Percentiles rank a stretch among this genome's conserved stretches.
These are phyloP conservation scores for Hydrolagus affinis DNA, from an alignment of 2,113 vertebrate species.

Conservation along the genomic window DNA sequence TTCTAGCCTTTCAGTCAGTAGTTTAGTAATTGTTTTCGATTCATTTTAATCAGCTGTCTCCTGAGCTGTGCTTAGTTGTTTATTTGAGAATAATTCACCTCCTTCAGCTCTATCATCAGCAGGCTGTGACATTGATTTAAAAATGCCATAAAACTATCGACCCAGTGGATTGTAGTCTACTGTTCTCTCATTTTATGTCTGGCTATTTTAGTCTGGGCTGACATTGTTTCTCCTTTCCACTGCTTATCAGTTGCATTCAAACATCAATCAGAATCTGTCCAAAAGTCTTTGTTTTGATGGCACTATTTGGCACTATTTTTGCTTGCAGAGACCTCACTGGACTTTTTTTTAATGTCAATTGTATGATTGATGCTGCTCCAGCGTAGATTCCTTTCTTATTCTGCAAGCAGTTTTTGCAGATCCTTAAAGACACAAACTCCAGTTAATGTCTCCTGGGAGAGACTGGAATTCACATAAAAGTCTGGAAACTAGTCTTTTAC, in stretches of 20 bases:
- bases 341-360: slow-evolving; percentile 19
- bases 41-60: neutral
- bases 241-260: slow-evolving; percentile 46
- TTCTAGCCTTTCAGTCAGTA: neutral
- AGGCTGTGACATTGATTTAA: slow-evolving; percentile 44
- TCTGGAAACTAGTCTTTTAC: neutral
- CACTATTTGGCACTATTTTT: slow-evolving; percentile 27
- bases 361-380: neutral
- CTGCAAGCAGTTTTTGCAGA: neutral
- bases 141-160: slow-evolving; percentile 45
- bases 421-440: neutral
- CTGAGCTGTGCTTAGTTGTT: neutral
- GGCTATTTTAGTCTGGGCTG: slow-evolving; percentile 45
- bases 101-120: slow-evolving; percentile 33
- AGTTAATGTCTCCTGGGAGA: neutral
- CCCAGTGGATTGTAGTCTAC: slow-evolving; percentile 42
- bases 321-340: slow-evolving; percentile 38
- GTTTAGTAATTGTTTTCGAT: neutral
- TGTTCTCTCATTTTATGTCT: slow-evolving; percentile 43
- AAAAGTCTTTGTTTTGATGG: slow-evolving; percentile 40
- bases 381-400: neutral
- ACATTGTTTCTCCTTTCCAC: slow-evolving; percentile 43
- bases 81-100: slow-evolving; percentile 17
- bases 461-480: neutral
- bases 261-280: slow-evolving; percentile 42